Evolutionary conservation across 1,140 invertebrate genomes (phyloP), one percentile per base, ranked within the genome.

Genomic region (Halesus radiatus): DNA sequence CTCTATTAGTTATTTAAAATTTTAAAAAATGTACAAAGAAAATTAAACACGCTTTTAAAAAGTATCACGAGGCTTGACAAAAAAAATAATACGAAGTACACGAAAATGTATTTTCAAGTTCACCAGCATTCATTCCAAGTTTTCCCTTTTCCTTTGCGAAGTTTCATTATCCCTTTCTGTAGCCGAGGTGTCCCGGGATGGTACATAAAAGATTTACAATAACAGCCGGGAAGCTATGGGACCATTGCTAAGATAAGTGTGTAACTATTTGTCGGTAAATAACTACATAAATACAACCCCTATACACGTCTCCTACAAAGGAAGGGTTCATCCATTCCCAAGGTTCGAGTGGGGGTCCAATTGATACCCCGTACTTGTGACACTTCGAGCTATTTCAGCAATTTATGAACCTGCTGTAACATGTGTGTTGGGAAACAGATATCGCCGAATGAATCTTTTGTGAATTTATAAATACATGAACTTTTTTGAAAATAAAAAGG

Each of bases 211-310:
- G 37, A 70, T 50, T 50, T 45, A 70, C 66, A 70, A 70, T 45
- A 70, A 70, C 66, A 70, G 32, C 22, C 37, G 32, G 8, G 45
- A 50, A 45, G 32, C 66, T 50, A 70, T 70, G 66, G 66, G 37
- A 70, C 66, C 18, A 50, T 70, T 70, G 32, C 18, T 37, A 20
- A 70, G 66, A 70, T 70, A 70, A 70, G 66, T 70, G 66, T 32
- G 66, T 45, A 20, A 8, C 37, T 70, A 70, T 70, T 70, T 70
- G 37, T 70, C 66, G 66, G 66, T 70, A 70, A 70, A 70, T 70
- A 70, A 50, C 37, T 70, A 32, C 37, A 45, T 45, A 45, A 45
- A 45, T 45, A 45, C 37, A 45, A 13, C 37, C 10, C 32, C 10
- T 45, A 45, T 6, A 37, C 52, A 52, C 45, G 37, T 70, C 18